Base-by-base conservation (phyloP, 2,113 vertebrate genomes). In the Tragulus kanchil region DNA sequence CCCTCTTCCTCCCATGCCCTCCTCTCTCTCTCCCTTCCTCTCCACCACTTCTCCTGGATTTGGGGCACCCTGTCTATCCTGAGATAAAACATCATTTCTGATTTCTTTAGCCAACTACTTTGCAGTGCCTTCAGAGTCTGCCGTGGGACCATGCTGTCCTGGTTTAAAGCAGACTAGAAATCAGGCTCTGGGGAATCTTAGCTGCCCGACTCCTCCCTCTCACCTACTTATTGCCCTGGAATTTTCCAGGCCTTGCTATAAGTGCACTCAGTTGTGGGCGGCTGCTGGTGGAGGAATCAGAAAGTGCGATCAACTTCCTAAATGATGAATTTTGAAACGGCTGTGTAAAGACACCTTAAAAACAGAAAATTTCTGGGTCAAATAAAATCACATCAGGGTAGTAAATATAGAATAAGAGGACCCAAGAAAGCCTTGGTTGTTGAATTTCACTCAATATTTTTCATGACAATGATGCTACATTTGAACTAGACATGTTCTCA, bases 281-380 rank as follows among this genome's bases (percentile, higher is more conserved):
- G 64, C 92, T 91, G 85, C 73, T 93, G 61, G 54, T 14, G 48
- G 23, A 65, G 52, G 48, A 88, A 92, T 88, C 0, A 92, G 42
- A 92, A 31, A 93, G 62, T 65, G 78, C 96, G 78, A 64, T 95
- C 25, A 3, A 64, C 95, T 94, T 84, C 26, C 65, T 92, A 81
- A 73, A 79, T 52, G 73, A 84, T 89, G 58, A 88, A 61, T 86
- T 36, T 36, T 91, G 65, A 96, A 90, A 89, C 82, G 64, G 64
- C 64, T 64, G 6, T 61, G 28, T 84, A 79, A 95, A 95, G 71
- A 28, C 31, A 87, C 91, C 25, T 93, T 86, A 75, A 93, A 54
- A 92, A 93, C 45, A 93, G 56, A 50, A 59, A 69, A 54, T 54
- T 87, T 85, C 73, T 75, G 62, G 8, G 42, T 36, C 50, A 23